Conservation (phyloP, 1,140 invertebrate genomes). For the Pachyrhynchus sulphureomaculatus region DNA sequence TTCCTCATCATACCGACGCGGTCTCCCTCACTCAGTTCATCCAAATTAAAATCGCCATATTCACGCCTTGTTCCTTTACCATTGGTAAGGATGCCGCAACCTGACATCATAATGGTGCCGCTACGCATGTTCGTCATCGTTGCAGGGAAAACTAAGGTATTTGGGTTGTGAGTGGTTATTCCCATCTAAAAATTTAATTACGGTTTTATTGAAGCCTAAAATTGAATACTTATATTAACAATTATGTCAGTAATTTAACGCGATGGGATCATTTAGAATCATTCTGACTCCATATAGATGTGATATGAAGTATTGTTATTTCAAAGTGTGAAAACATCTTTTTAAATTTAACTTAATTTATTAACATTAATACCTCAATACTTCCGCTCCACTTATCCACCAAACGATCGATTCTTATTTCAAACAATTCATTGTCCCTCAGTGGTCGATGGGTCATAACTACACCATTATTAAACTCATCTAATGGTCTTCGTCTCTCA, state of each 20-base stretch:
- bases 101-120: conserved; percentile 96
- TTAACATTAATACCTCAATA: conserved; percentile 68
- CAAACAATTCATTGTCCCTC: conserved; percentile 87
- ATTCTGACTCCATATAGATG: too few species aligned
- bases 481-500: conserved; percentile 81
- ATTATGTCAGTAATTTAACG: too few species aligned
- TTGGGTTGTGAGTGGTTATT: conserved; percentile 90
- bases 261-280: too few species aligned
- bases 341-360: too few species aligned
- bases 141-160: conserved; percentile 85
- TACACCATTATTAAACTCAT: conserved; percentile 93
- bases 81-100: conserved; percentile 91
- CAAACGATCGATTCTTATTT: conserved; percentile 87
- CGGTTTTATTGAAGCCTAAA: too few species aligned
- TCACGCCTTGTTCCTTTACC: conserved; percentile 89
- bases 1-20: conserved; percentile 84
- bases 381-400: conserved; percentile 93
- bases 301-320: too few species aligned
- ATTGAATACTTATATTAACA: too few species aligned
- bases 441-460: conserved; percentile 89
- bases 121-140: conserved; percentile 97
- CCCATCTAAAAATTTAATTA: conserved; percentile 79
- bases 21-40: conserved; percentile 89
- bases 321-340: too few species aligned
- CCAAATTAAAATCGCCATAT: conserved; percentile 93